Evolutionary conservation across 1,140 invertebrate genomes (phyloP), one percentile per base, ranked within the genome.

Genomic region (Macrobrachium rosenbergii): DNA sequence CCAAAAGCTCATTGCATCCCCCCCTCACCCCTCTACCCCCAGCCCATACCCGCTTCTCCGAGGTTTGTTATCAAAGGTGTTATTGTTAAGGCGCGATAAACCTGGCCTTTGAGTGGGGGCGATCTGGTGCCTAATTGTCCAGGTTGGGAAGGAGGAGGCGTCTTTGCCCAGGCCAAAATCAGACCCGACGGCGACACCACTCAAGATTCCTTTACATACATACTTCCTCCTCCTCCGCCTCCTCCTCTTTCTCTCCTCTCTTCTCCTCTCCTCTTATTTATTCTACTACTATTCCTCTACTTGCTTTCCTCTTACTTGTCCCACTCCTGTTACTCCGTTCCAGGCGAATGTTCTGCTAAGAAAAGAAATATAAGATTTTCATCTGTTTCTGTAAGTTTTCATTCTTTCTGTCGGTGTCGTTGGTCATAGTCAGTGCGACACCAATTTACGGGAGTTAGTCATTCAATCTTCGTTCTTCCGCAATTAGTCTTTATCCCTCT

Each of bases 11-110:
- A 37, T 45, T 37, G 21, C 23, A 59, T 63, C 59, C 19, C 77
- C 77, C n/a, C 21, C 59, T 63, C 78, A 37, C 14, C 59, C 78
- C 19, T 14, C 43, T 19, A n/a, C 75, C n/a, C n/a, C 10, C 8
- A 37, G 28, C 59, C n/a, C n/a, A 52, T 11, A 23, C 77, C 52
- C n/a, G 16, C 75, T 17, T 52, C 75, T 5, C 14, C 28, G 3
- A 37, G 28, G 28, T 37, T 37, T 17, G 23, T 12, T 76, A 76
- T 76, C 73, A 76, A 52, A 52, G 73, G 73, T 76, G 73, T 76
- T 45, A 52, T 52, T 76, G 73, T 76, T 45, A 52, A 19, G 73
- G 23, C 28, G 16, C 58, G 73, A 76, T 76, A 76, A 73, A 73
- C 69, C 69, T 6, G 23, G 69, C 14, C 69, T 6, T 43, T 23